Evolutionary conservation across 2,113 vertebrate genomes (phyloP).

Genomic region (Hoplias malabaricus): DNA sequence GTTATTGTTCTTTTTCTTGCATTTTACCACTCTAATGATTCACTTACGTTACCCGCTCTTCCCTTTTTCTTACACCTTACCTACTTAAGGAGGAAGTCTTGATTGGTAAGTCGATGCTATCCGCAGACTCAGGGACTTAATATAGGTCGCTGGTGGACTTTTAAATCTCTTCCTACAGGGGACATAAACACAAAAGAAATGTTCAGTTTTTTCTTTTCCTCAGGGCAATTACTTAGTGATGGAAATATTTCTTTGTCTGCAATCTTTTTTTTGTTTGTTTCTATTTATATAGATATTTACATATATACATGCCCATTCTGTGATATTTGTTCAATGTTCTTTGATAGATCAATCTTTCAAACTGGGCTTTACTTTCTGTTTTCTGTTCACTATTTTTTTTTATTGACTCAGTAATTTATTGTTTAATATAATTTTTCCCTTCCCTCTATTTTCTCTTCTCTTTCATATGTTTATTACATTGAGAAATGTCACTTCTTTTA

Average conservation of each 20-base stretch:
- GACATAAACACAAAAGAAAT: slow-evolving; percentile 65
- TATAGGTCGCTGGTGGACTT: slow-evolving; percentile 87
- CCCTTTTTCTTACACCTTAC: slow-evolving; percentile 99
- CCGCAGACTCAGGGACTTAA: slow-evolving; percentile 94
- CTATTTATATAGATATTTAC: slow-evolving; percentile 23
- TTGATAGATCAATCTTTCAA: slow-evolving; percentile 67
- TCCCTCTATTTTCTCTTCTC: slow-evolving; percentile 67
- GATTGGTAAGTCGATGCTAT: slow-evolving; percentile 99
- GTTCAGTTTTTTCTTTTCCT: slow-evolving; percentile 81
- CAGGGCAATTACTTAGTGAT: slow-evolving; percentile 77
- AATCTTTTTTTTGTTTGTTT: slow-evolving; percentile 69
- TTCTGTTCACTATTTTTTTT: slow-evolving; percentile 63
- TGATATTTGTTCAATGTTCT: slow-evolving; percentile 79
- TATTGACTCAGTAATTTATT: slow-evolving; percentile 56
- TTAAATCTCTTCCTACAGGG: slow-evolving; percentile 75
- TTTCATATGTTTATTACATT: slow-evolving; percentile 54
- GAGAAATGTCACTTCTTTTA: not conserved
- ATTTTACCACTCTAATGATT: slow-evolving; percentile 97
- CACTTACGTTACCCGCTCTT: slow-evolving; percentile 99
- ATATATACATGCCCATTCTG: slow-evolving; percentile 71
- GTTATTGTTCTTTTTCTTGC: slow-evolving; percentile 97
- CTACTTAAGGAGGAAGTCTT: slow-evolving; percentile 99
- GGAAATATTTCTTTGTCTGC: slow-evolving; percentile 78
- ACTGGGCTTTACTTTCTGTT: slow-evolving; percentile 68
- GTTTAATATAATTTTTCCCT: slow-evolving; percentile 56